A percentile compares a stretch with the other conserved stretches of the same genome.
phyloP scores from a whole-genome alignment of 2,113 vertebrate species.

The Trematomus loennbergii region DNA sequence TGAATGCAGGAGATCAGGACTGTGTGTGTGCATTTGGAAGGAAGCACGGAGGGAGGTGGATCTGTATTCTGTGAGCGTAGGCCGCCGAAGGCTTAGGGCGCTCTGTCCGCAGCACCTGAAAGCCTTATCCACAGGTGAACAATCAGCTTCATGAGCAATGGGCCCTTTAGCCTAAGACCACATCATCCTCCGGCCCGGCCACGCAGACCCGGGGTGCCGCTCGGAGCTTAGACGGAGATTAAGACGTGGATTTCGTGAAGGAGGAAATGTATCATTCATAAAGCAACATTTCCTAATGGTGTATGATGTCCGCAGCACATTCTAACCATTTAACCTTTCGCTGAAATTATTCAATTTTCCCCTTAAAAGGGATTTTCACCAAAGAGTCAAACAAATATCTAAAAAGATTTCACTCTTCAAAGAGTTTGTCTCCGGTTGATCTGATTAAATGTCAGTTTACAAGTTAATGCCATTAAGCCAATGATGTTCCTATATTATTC shows the following conservation, averaged over 20 bases:
- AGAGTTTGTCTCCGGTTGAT: background rate
- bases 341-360: constrained; percentile 21
- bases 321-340: constrained; percentile 63
- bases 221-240: constrained; percentile 69
- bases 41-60: constrained; percentile 14
- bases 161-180: constrained; percentile 74
- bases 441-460: background rate
- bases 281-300: constrained; percentile 64
- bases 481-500: too few species aligned
- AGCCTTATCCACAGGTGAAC: constrained; percentile 80
- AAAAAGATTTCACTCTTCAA: background rate
- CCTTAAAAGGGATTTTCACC: constrained; percentile 11
- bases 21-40: constrained; percentile 20
- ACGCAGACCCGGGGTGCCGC: constrained; percentile 55
- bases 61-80: constrained; percentile 69
- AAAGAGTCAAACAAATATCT: background rate
- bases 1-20: constrained; percentile 38
- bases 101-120: constrained; percentile 67
- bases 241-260: constrained; percentile 48
- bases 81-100: constrained; percentile 58
- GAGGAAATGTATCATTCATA: constrained; percentile 70
- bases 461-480: background rate
- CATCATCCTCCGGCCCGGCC: constrained; percentile 69
- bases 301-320: constrained; percentile 36
- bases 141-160: constrained; percentile 80